These are phyloP conservation scores for Drosophila leontia DNA, from an alignment of 1,140 invertebrate species.

Conservation along the genomic window DNA sequence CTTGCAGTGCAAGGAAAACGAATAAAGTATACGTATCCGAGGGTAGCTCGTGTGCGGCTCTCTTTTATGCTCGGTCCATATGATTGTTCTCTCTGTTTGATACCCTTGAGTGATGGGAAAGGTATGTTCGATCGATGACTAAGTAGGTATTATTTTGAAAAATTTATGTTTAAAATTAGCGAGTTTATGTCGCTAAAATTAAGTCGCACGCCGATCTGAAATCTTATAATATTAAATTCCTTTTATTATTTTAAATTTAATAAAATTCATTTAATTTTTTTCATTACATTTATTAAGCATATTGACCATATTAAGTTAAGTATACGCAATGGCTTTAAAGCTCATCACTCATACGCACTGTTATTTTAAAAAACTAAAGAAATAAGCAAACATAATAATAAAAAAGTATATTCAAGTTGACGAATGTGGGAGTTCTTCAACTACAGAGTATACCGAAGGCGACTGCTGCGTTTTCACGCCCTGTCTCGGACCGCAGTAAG, in stretches of 20 bases:
- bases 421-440: no score
- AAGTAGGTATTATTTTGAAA: background rate
- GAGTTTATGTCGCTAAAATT: no score
- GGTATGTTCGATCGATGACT: background rate
- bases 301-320: background rate
- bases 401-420: background rate
- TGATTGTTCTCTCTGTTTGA: constrained; percentile 1
- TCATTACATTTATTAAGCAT: background rate
- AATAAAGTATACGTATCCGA: constrained; percentile 16
- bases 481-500: background rate
- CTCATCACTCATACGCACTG: constrained; percentile 2
- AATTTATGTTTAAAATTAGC: no score
- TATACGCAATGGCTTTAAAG: constrained; percentile 5
- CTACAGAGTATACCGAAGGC: background rate
- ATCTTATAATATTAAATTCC: no score
- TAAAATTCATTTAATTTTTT: background rate
- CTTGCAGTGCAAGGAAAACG: constrained; percentile 28
- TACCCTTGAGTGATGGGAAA: background rate
- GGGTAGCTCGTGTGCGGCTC: constrained; percentile 13
- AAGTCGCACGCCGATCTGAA: no score
- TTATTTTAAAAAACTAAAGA: no score
- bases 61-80: constrained; percentile 4
- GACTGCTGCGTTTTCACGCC: background rate
- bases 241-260: background rate
- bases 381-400: no score